Base-by-base conservation (phyloP, 2,113 vertebrate genomes). In the Notothenia coriiceps region DNA sequence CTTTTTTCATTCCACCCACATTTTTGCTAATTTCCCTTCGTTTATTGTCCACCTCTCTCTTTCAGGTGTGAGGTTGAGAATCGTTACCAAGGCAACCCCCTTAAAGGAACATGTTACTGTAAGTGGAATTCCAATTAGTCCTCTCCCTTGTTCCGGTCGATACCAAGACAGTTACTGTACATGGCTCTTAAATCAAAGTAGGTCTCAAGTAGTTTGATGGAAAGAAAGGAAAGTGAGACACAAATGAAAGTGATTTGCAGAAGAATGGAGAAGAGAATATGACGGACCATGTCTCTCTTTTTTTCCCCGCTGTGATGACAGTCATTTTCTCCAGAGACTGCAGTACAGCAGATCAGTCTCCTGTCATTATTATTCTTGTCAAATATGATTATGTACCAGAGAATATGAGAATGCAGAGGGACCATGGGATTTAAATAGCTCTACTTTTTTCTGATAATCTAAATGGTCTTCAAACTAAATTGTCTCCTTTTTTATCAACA, bases 81-180 rank as follows among this genome's bases (percentile, higher is more conserved):
- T 70, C 97, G 98, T 56, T 99, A 99, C 93, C 98, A 99, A 86
- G 98, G 98, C 93, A 99, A 99, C 93, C 98, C 98, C 44, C 96
- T 99, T 78, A 99, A 99, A 96, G 98, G 98, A 93, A 99, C 98
- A 0, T 99, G 98, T 90, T 99, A 99, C 88, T 99, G 98, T 99
- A 94, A 99, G 98, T 99, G 86, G 79, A 86, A 74, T 51, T 85
- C 64, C 71, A 80, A 72, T 25, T 22, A 22, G 22, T 22, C 22
- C 22, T 22, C 22, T 22, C 22, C 22, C 22, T 22, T 22, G 22
- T 22, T 22, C 22, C 22, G 22, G 22, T 22, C 22, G 22, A 22
- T 22, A 22, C 22, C 22, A 22, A 22, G 22, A 22, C 22, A 22
- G 22, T 22, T 22, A 22, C 22, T 22, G 22, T 22, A 22, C 22